Evolutionary conservation across 1,140 invertebrate genomes (phyloP), one percentile per base, ranked within the genome.

Genomic region (Harpegnathos saltator): DNA sequence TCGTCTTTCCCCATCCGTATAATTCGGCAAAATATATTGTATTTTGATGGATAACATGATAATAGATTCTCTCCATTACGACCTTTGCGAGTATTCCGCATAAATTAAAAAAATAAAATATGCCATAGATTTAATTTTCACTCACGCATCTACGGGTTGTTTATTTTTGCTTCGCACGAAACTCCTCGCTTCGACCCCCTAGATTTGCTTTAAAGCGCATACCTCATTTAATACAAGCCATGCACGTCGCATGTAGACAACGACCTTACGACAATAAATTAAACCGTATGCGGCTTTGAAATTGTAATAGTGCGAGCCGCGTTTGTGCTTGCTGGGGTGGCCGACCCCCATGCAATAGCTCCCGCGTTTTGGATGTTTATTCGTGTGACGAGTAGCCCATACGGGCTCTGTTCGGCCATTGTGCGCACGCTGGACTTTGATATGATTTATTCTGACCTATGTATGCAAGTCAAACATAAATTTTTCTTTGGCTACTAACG

Each of bases 381-480:
- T 63, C 61, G 59, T 75, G 24, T 52, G 44, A 75, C 24, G 44
- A 75, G 24, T 61, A 26, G 58, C 38, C 38, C 58, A 63, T 63
- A 75, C 44, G 26, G 44, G 22, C 17, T 44, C 38, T 61, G 73
- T 1, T 52, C 24, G 26, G 44, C 59, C 44, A 75, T 63, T 75
- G 73, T 63, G 3, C 44, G 24, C 44, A 17, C 44, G 15, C 29
- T 52, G 17, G 19, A 22, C 2, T 24, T 17, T n/a, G 59, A 75
- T 75, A 63, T 63, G 71, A 75, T 75, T 65, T 75, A 75, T 75
- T 44, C 11, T 17, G 44, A 75, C 17, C 59, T 75, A 63, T n/a
- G 44, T 75, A 44, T 52, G 17, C 44, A 52, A 63, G n/a, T 65
- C 44, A 19, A 59, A 22, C 38, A 75, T 75, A 63, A 52, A 75